Conservation (phyloP, 2,888 invertebrate genomes). For the Anodontia alba region DNA sequence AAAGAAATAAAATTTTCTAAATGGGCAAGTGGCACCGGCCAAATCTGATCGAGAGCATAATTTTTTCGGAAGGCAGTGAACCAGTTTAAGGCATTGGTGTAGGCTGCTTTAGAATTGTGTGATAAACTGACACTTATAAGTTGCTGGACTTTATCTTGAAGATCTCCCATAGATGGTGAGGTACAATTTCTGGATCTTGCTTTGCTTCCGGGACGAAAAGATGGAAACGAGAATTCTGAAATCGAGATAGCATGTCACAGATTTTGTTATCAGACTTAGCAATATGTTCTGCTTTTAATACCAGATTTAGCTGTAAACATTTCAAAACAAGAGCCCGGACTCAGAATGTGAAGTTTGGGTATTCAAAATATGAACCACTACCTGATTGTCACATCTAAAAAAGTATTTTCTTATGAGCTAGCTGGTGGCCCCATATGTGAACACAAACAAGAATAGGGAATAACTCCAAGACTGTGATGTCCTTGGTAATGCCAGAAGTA, state of each 20-base stretch:
- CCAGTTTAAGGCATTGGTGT: neutral
- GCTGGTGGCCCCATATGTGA: neutral
- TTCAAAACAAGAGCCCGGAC: neutral
- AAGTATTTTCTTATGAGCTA: neutral
- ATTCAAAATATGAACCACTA: neutral
- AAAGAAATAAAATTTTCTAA: neutral
- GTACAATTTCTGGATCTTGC: neutral
- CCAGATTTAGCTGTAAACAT: neutral
- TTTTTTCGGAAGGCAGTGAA: neutral
- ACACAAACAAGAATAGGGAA: neutral
- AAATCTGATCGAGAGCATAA: neutral
- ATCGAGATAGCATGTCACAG: constrained; percentile 12
- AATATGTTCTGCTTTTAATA: neutral
- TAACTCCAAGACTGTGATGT: neutral
- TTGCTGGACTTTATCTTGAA: neutral
- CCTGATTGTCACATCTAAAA: neutral
- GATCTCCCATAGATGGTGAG: constrained; percentile 17
- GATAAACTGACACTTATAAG: constrained; percentile 9
- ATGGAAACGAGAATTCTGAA: neutral
- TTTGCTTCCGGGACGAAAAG: neutral
- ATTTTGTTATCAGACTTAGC: neutral
- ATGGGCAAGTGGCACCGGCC: constrained; percentile 10
- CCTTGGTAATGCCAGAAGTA: neutral
- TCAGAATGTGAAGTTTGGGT: neutral
- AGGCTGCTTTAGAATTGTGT: neutral